Conservation (phyloP, 2,888 invertebrate genomes). For the Cerceris ruficornis region DNA sequence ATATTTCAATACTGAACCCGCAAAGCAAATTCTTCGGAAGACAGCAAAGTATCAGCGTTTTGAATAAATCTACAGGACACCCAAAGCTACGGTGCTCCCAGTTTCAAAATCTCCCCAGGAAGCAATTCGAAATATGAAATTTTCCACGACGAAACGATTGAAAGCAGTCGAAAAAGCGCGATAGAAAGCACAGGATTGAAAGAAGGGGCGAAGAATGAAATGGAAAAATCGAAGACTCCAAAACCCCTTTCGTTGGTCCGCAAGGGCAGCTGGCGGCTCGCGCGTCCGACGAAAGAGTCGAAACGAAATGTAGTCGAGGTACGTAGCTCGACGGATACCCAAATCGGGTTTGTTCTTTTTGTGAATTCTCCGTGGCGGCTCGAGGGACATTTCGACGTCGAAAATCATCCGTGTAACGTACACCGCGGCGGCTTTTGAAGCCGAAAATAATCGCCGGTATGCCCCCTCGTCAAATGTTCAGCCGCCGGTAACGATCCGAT, state of each 20-base stretch:
- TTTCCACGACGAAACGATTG: neutral
- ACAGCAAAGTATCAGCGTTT: neutral
- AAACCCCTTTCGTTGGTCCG: slow-evolving; percentile 66
- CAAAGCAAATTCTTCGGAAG: neutral
- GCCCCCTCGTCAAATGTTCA: slow-evolving; percentile 17
- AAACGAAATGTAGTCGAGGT: slow-evolving; percentile 29
- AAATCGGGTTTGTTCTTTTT: slow-evolving; percentile 33
- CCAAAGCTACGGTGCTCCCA: no score
- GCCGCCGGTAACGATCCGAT: slow-evolving; percentile 28
- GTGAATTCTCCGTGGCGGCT: slow-evolving; percentile 30
- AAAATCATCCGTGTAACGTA: slow-evolving; percentile 36
- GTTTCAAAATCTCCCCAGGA: no score
- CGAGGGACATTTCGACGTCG: neutral
- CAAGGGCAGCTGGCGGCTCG: slow-evolving; percentile 73
- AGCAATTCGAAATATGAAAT: neutral
- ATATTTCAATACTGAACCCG: no score
- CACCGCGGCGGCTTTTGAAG: slow-evolving; percentile 26
- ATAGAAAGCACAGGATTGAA: slow-evolving; percentile 15
- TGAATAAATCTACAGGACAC: no score
- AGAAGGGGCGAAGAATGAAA: slow-evolving; percentile 56
- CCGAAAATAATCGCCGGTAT: slow-evolving; percentile 27
- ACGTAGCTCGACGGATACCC: slow-evolving; percentile 20
- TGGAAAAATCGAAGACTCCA: slow-evolving; percentile 66
- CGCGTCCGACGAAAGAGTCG: slow-evolving; percentile 58
- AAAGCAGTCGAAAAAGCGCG: slow-evolving; percentile 6